Evolutionary conservation across 1,140 invertebrate genomes (phyloP).

Genomic region (Pteromalus puparum): DNA sequence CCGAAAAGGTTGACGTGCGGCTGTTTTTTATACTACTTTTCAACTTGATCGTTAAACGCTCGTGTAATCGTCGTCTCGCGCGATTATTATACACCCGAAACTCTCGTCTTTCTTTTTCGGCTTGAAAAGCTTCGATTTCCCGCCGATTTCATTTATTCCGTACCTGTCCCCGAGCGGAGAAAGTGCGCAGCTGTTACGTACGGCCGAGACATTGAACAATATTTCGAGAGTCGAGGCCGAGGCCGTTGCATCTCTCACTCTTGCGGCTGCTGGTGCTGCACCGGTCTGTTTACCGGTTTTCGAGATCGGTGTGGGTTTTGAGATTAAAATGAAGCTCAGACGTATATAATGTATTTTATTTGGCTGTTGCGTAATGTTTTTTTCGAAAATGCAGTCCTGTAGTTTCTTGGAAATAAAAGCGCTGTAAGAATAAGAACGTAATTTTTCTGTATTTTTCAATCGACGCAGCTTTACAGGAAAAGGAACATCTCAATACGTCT

Average conservation of each 20-base stretch:
- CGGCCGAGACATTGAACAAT: slow-evolving; percentile 54
- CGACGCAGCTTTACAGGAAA: too few relatives aligned
- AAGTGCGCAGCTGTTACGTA: slow-evolving; percentile 48
- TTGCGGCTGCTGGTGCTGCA: too few relatives aligned
- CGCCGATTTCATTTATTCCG: slow-evolving; percentile 50
- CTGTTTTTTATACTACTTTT: background rate
- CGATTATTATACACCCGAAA: slow-evolving; percentile 14
- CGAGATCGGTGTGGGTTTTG: background rate
- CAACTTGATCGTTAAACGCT: background rate
- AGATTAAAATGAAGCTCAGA: too few relatives aligned
- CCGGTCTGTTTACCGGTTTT: background rate
- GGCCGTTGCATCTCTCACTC: background rate
- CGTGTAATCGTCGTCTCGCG: background rate
- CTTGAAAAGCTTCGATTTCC: background rate
- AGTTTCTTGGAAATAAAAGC: too few relatives aligned
- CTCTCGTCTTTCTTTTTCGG: background rate
- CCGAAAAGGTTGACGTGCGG: background rate
- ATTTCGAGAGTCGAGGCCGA: slow-evolving; percentile 45
- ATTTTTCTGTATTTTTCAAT: slow-evolving; percentile 41
- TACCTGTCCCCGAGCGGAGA: slow-evolving; percentile 47
- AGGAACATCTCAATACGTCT: too few relatives aligned
- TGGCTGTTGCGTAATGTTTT: background rate
- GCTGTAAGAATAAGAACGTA: too few relatives aligned
- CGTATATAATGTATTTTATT: background rate
- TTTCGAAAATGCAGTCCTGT: too few relatives aligned